Percentiles rank a stretch among this genome's conserved stretches.
These are phyloP conservation scores for Kryptolebias marmoratus DNA, from an alignment of 2,113 vertebrate genomes.

Conservation along the genomic window DNA sequence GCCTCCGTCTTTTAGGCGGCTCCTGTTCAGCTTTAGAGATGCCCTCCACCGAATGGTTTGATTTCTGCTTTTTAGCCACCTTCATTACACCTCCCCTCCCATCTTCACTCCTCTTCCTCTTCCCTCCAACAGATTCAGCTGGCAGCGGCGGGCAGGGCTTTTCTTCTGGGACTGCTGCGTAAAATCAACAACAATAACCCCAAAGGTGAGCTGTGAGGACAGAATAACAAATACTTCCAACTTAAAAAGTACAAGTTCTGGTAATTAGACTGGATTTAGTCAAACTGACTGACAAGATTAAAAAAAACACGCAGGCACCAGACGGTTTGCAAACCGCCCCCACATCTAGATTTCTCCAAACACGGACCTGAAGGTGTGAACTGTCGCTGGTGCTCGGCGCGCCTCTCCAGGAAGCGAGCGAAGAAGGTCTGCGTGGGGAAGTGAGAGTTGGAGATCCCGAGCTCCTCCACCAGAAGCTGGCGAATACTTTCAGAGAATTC, in stretches of 20 bases:
- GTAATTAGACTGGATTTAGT: neutral
- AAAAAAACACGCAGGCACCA: neutral
- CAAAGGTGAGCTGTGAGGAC: neutral
- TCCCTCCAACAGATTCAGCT: constrained; percentile 53
- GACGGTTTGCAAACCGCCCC: neutral
- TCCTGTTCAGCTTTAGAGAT: constrained; percentile 11
- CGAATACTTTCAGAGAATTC: constrained; percentile 77
- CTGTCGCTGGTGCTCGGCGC: constrained; percentile 70
- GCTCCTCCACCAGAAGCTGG: constrained; percentile 85
- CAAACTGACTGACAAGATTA: neutral
- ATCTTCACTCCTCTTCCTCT: constrained; percentile 75
- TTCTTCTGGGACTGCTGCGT: constrained; percentile 42
- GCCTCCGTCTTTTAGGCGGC: constrained; percentile 45
- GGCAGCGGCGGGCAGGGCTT: neutral
- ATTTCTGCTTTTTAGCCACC: constrained; percentile 75
- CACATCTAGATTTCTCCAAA: neutral
- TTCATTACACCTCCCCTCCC: constrained; percentile 52
- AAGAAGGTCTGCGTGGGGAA: constrained; percentile 87
- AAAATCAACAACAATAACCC: neutral
- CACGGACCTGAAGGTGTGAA: constrained; percentile 76
- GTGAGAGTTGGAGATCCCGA: constrained; percentile 82
- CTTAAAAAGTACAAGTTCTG: neutral
- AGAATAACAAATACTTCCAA: neutral
- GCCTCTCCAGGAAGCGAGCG: constrained; percentile 83
- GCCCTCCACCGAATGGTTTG: constrained; percentile 36